Evolutionary conservation across 2,888 invertebrate species (phyloP), one percentile per base, ranked within the genome.

Genomic region (Volucella zonaria): DNA sequence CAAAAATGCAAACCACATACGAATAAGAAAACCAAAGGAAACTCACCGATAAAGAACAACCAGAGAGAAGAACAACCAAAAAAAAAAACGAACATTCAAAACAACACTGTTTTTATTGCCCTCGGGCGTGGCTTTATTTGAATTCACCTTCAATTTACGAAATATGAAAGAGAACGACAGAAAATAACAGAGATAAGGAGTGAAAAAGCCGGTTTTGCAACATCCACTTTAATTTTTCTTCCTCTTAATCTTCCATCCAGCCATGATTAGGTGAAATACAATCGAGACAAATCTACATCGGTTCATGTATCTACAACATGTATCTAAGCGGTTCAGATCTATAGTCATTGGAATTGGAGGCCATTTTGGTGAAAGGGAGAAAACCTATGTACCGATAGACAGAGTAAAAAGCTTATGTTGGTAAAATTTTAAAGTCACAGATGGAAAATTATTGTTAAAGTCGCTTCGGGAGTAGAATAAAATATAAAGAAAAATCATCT

Each of bases 291-390:
- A 18, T 67, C 66, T 45, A 8, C 47, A 18, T 42, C 9, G 10
- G 45, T n/a, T 8, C 3, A 0, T 8, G 11, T 2, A 40, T 40
- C 18, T 38, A 0, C 0, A 10, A 1, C 1, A 10, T 45, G 52
- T 10, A 18, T 14, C 3, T 14, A 40, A 79, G 42, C 0, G 64
- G 64, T 38, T 10, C 11, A 15, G 49, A n/a, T 64, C 43, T 12
- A 2, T 9, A 18, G 10, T 1, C 6, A 0, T 1, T 8, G 8
- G 2, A 10, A 58, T 10, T 10, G 80, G 85, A 67, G 62, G 85
- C 85, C 85, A 85, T 85, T 85, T 85, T 85, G 85, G 85, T 80
- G 76, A 31, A 61, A 85, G 80, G 0, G 68, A 68, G 80, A 80
- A 2, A 45, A 18, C 40, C 1, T 4, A 2, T 18, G 1, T 4